Conservation (phyloP, 2,888 invertebrate species). For the Anthophora plumipes region DNA sequence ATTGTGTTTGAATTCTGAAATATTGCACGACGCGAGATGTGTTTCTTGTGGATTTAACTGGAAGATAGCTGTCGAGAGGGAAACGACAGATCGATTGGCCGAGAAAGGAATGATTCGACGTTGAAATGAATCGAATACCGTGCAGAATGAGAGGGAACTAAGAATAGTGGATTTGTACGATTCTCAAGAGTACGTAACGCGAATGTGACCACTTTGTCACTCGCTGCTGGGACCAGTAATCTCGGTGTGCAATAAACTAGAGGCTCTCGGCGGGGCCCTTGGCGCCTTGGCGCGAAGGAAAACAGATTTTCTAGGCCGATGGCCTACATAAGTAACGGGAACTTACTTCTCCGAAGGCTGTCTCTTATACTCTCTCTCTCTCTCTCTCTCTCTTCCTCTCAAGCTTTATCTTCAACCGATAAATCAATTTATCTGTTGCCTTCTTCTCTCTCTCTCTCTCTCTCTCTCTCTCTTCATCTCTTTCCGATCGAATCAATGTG, state of each 20-base stretch:
- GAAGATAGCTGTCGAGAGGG: background rate
- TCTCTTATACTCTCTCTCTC: background rate
- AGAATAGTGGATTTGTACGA: background rate
- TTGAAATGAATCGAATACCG: background rate
- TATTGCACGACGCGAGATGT: too few species aligned
- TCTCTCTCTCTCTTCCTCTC: background rate
- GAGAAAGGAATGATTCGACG: background rate
- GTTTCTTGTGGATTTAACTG: background rate
- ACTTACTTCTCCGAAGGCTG: background rate
- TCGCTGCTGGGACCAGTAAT: constrained; percentile 1
- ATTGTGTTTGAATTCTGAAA: too few species aligned
- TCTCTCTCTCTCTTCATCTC: too few species aligned
- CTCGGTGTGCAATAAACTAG: constrained; percentile 16
- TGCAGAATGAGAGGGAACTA: background rate
- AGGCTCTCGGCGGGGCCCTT: background rate
- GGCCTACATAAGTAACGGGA: constrained; percentile 13
- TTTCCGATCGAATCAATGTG: background rate
- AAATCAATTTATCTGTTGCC: background rate
- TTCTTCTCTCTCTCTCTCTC: too few species aligned
- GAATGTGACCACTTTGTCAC: constrained; percentile 19
- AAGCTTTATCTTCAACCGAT: background rate
- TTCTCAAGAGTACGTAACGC: background rate
- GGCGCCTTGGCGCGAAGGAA: background rate
- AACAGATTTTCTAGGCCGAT: constrained; percentile 23
- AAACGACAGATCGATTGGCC: background rate